Conservation (phyloP, 2,113 vertebrate genomes). For the Mesoclemmys tuberculata region DNA sequence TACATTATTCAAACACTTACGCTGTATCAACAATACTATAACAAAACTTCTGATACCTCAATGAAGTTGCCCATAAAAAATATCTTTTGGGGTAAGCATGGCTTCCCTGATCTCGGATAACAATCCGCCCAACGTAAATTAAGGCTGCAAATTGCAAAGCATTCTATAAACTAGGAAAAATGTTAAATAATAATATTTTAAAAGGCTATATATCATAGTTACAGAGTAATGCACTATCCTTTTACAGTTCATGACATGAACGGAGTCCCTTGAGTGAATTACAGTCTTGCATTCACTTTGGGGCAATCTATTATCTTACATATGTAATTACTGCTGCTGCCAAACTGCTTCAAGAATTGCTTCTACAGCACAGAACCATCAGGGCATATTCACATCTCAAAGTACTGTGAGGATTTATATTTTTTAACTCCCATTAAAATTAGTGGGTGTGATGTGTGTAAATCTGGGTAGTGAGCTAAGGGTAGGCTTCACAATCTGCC, state of each 20-base stretch:
- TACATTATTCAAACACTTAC: fast-evolving
- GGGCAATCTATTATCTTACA: slow-evolving; percentile 7
- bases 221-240: slow-evolving; percentile 41
- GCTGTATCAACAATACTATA: neutral
- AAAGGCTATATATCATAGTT: slow-evolving; percentile 61
- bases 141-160: slow-evolving; percentile 1
- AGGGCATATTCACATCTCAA: neutral
- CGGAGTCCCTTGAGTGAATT: slow-evolving; percentile 48
- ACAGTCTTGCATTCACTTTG: neutral
- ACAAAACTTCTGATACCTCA: neutral
- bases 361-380: slow-evolving; percentile 4
- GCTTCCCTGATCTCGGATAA: neutral
- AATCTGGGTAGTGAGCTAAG: neutral
- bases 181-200: slow-evolving; percentile 56
- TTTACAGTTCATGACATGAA: slow-evolving; percentile 42
- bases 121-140: slow-evolving; percentile 23
- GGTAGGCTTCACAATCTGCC: neutral
- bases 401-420: neutral
- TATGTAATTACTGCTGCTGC: slow-evolving; percentile 47
- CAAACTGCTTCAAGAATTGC: slow-evolving; percentile 10
- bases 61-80: neutral
- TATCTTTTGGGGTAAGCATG: neutral
- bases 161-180: slow-evolving; percentile 29
- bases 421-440: neutral
- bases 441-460: neutral